Conservation (phyloP, 2,113 vertebrate genomes). For the Strix aluco region DNA sequence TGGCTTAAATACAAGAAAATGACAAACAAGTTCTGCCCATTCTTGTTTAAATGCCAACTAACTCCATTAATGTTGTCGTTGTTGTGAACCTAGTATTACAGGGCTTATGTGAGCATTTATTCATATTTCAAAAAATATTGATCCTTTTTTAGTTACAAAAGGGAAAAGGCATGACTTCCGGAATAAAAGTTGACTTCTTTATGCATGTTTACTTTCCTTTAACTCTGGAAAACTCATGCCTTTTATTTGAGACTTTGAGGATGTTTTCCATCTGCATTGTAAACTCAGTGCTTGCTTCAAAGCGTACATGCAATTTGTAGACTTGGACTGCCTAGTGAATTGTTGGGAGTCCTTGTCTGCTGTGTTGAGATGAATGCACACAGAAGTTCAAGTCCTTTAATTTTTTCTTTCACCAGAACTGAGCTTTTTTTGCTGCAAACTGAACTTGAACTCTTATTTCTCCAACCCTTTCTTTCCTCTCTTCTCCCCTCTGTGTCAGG, state of each 20-base stretch:
- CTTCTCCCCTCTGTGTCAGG: neutral
- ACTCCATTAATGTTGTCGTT: neutral
- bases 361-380: neutral
- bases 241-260: neutral
- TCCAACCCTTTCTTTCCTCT: neutral
- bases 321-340: neutral
- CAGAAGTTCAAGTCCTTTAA: neutral
- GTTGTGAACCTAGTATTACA: neutral
- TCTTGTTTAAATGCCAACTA: neutral
- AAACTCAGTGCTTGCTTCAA: neutral
- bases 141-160: neutral
- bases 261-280: neutral
- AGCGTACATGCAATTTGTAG: neutral
- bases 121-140: neutral
- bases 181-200: neutral
- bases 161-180: neutral
- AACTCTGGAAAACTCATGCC: neutral
- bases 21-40: neutral
- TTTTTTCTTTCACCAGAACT: neutral
- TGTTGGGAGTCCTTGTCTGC: neutral
- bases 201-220: neutral
- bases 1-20: constrained; percentile 7
- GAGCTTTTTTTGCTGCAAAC: neutral
- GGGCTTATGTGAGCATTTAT: neutral
- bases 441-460: neutral